Base-by-base conservation (phyloP, 2,888 invertebrate genomes). In the Sarcophaga caerulescens region DNA sequence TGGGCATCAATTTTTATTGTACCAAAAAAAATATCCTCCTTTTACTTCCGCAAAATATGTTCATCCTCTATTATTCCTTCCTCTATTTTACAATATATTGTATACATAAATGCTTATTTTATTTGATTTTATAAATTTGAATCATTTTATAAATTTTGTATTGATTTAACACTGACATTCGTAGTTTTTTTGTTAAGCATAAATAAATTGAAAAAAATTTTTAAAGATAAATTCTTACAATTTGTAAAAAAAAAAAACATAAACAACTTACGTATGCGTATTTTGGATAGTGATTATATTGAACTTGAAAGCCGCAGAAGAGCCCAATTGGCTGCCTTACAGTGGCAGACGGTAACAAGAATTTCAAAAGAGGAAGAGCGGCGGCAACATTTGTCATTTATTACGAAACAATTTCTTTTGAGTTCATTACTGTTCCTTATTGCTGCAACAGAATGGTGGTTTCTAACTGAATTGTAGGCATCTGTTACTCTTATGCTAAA, bases 341-440 rank as follows among this genome's bases (percentile, higher is more conserved):
- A 85, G 57, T 81, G 57, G 90, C 86, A 57, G 89, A 62, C 75
- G n/a, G 65, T 60, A 21, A 70, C 80, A 4, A 59, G 25, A 47
- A 3, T 45, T 10, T 77, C 74, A 0, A 66, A 35, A 19, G 68
- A 12, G 52, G 70, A 81, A 77, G 17, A 78, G 35, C 59, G 66
- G n/a, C 44, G 21, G 6, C 23, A 52, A 2, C 85, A 88, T 65
- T 11, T 52, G 0, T 71, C 35, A 44, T 87, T 84, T 57, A 17
- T 83, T 45, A 57, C 63, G 11, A 81, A 73, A 76, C 68, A 88
- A 47, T 85, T 83, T 59, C 14, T 87, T 4, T 62, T 76, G 11
- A 79, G 82, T 19, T 45, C 75, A 1, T 25, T 60, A 47, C 76
- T 66, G 12, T 65, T 82, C 4, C 4, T 68, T 21, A 21, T 73